Conservation (phyloP, 1,140 invertebrate genomes). For the Pseudachorutes palmiensis region DNA sequence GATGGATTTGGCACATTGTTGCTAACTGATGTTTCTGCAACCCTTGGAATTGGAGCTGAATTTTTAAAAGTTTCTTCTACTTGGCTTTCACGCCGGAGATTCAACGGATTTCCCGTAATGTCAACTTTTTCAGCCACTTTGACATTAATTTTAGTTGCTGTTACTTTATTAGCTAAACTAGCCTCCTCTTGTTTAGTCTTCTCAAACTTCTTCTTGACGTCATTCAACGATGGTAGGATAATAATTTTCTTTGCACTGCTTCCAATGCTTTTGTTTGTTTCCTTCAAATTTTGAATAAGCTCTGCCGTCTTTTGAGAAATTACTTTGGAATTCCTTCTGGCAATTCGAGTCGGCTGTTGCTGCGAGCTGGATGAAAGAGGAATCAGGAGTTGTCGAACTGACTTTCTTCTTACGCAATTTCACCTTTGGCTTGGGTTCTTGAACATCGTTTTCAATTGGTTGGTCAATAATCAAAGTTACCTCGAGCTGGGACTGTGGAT, state of each 20-base stretch:
- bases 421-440: background rate
- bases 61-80: no score
- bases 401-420: constrained; percentile 24
- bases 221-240: constrained; percentile 39
- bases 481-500: no score
- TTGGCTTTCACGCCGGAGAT: no score
- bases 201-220: constrained; percentile 41
- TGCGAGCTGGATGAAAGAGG: constrained; percentile 1
- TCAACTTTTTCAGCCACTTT: background rate
- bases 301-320: constrained; percentile 38
- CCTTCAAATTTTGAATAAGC: constrained; percentile 37
- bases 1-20: no score
- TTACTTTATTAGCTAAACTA: background rate
- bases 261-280: constrained; percentile 15
- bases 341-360: constrained; percentile 32
- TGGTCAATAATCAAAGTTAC: no score
- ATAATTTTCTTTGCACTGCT: constrained; percentile 29
- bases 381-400: constrained; percentile 16
- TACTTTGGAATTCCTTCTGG: constrained; percentile 34
- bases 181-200: constrained; percentile 8
- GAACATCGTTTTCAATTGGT: constrained; percentile 40
- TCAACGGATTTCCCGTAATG: background rate
- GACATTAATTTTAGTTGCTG: background rate
- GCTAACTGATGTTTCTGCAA: no score
- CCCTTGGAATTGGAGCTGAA: no score